A percentile compares a stretch with the other conserved stretches of the same genome.
Evolutionary conservation across 1,140 invertebrate species (phyloP).

Genomic region (Delia radicum): DNA sequence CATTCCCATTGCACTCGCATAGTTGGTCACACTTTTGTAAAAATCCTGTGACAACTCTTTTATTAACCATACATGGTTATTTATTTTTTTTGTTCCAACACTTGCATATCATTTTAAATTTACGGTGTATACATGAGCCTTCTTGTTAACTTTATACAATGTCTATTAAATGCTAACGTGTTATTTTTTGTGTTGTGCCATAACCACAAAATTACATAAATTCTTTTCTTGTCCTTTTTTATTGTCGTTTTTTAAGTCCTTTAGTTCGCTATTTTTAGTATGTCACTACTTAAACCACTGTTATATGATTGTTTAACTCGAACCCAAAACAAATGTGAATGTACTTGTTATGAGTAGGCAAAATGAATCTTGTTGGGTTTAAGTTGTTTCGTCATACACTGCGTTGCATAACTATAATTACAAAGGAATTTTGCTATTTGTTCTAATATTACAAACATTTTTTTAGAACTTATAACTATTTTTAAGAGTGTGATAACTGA

Average conservation of each 20-base stretch:
- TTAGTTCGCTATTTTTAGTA: neutral
- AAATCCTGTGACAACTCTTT: no score
- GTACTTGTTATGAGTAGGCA: neutral
- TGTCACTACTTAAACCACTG: neutral
- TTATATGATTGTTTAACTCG: neutral
- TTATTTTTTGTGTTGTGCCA: neutral
- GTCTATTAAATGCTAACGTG: neutral
- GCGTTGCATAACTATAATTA: no score
- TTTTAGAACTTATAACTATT: no score
- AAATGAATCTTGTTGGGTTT: neutral
- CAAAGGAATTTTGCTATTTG: no score
- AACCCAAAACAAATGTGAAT: neutral
- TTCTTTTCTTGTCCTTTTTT: neutral
- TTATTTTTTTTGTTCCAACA: no score
- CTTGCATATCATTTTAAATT: no score
- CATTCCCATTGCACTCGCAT: no score
- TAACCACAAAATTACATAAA: neutral
- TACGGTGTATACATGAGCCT: neutral
- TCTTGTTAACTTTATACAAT: neutral
- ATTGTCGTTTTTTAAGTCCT: neutral
- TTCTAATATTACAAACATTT: no score
- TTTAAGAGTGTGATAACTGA: no score
- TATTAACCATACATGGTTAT: no score
- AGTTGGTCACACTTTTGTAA: no score
- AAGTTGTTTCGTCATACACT: no score